Evolutionary conservation across 1,140 invertebrate genomes (phyloP), one percentile per base, ranked within the genome.

Genomic region (Tribolium madens): DNA sequence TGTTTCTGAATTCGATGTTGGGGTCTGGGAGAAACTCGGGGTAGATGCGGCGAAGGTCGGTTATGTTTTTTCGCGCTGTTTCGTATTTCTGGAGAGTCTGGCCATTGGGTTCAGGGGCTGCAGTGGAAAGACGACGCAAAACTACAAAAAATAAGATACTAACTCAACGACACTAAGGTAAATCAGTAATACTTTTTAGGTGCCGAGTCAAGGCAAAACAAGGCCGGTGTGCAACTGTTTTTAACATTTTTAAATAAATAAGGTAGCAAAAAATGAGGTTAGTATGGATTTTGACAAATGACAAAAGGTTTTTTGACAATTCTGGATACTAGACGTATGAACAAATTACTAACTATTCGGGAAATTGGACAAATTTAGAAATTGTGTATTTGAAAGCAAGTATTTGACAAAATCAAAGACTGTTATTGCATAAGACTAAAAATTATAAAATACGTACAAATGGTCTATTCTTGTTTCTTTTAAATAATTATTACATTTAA

Each of bases 21-120:
- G 96, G 95, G 86, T 96, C 92, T 1, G 97, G 97, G 52, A 99
- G 86, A 89, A 99, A 99, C 88, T 99, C 98, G 3, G 96, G 96
- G 87, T 97, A 99, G 31, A 93, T 87, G 86, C 92, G 92, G 83
- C 97, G 90, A 81, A 89, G 91, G 64, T 91, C 87, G 1, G 79
- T 13, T 17, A 82, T 21, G 75, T 78, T 81, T 53, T 81, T 84
- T 14, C 57, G 73, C 1, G 76, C 1, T 13, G n/a, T 77, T 18
- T 81, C 76, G 26, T 14, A 75, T 15, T 75, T 68, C 2, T 42
- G 21, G 0, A 0, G 48, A 12, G 13, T 14, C 36, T 64, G 10
- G 12, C 36, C 53, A 3, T 1, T 9, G 18, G 53, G 9, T 5
- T 18, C 13, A 3, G 57, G n/a, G 14, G 26, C n/a, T 12, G 57